These are phyloP conservation scores for Chironomus riparius DNA, from an alignment of 2,888 invertebrate genomes.

Conservation along the genomic window DNA sequence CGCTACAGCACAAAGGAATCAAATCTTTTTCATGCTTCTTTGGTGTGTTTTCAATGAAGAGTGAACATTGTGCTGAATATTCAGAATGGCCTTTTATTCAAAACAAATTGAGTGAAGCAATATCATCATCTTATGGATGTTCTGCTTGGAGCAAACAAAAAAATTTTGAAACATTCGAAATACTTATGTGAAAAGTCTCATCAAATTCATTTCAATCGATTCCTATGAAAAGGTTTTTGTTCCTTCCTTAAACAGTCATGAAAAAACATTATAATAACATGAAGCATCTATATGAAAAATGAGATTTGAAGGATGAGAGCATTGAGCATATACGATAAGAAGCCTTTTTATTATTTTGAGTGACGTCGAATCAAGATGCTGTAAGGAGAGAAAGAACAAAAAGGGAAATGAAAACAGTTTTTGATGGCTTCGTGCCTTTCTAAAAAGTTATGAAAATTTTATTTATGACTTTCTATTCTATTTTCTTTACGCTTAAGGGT, in stretches of 20 bases:
- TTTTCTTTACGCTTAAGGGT: neutral
- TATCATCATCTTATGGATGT: neutral
- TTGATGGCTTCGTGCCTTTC: too few relatives aligned
- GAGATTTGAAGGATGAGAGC: neutral
- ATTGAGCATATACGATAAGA: neutral
- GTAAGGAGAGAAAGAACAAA: neutral
- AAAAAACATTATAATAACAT: too few relatives aligned
- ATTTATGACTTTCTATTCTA: neutral
- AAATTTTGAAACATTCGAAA: too few relatives aligned
- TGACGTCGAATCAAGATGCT: constrained; percentile 17
- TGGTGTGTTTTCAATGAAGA: too few relatives aligned
- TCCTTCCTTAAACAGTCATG: neutral
- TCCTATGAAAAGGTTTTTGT: neutral
- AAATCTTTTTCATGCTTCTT: too few relatives aligned
- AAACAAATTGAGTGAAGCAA: neutral
- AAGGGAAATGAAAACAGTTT: neutral
- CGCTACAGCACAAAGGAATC: too few relatives aligned
- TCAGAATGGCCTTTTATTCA: neutral
- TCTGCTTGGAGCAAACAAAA: too few relatives aligned
- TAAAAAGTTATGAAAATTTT: neutral
- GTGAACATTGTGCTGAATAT: neutral
- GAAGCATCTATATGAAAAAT: neutral
- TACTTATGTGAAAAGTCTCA: too few relatives aligned
- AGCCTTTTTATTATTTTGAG: neutral
- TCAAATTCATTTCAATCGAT: neutral